Evolutionary conservation across 2,113 vertebrate species (phyloP), one percentile per base, ranked within the genome.

Genomic region (Myocastor coypus): DNA sequence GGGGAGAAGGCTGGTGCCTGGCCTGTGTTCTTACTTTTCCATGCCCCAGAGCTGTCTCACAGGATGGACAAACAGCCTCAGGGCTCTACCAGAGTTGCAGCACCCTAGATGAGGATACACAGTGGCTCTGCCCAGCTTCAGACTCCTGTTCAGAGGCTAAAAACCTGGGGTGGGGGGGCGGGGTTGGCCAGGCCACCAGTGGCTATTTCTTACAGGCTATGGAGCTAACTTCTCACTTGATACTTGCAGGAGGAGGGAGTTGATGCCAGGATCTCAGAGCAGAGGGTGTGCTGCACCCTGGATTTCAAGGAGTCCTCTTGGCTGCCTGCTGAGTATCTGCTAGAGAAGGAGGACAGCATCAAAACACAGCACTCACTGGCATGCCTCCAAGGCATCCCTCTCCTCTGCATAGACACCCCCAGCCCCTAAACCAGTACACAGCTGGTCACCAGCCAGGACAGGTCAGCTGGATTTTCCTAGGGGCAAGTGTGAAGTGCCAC

Each of bases 31-130:
- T 40, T 59, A 71, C 96, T 96, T 94, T 94, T 96, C 89, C 69
- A 26, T 96, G 94, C 96, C 93, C 96, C 78, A 91, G 84, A 97
- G 87, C 97, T 88, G 93, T 96, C 87, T 96, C 17, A 1, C 64
- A 89, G 57, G 7, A 32, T 82, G 46, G 63, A 93, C 50, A n/a
- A 95, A 73, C 94, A 92, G 94, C 20, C 64, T 7, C 42, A 55
- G 88, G 50, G 34, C 69, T 83, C 83, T 94, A 94, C 96, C 95
- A 96, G 85, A 46, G 82, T 55, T 86, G 80, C 91, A 86, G 93
- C 94, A 78, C 86, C 91, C 81, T 90, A 11, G 52, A 61, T 89
- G 89, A 59, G 63, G 92, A 37, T 0, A 7, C 22, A 34, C 9
- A 2, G 83, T 64, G 87, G 28, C 69, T 87, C 85, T 96, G 71